These are phyloP conservation scores for Tokudaia muenninki DNA, from an alignment of 2,797 vertebrate genomes.

Conservation along the genomic window DNA sequence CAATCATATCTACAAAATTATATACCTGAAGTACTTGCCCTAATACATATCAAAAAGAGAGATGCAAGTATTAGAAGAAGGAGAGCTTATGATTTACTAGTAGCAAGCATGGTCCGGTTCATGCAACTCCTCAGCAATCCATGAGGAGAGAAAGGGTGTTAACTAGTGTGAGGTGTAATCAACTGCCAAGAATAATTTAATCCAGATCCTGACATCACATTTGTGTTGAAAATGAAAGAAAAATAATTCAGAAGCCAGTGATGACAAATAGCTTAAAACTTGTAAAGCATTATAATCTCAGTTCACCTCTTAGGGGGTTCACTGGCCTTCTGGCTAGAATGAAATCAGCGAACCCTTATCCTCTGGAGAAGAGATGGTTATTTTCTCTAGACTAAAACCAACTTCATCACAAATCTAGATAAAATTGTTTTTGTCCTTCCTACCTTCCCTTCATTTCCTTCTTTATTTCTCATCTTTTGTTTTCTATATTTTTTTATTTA, in stretches of 20 bases:
- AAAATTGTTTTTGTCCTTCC: neutral
- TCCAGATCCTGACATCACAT: conserved; percentile 20
- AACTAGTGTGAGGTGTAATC: conserved; percentile 48
- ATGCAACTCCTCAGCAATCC: conserved; percentile 11
- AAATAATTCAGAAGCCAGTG: conserved; percentile 51
- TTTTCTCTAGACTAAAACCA: neutral
- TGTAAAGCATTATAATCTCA: neutral
- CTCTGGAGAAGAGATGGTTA: neutral
- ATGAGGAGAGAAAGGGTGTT: neutral
- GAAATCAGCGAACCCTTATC: neutral
- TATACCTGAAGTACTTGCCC: neutral
- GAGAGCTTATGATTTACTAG: neutral
- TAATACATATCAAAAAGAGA: neutral
- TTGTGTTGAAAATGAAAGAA: conserved; percentile 38
- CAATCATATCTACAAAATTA: conserved; percentile 2
- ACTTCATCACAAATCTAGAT: neutral
- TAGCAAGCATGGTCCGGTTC: neutral
- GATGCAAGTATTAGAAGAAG: neutral
- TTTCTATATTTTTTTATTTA: too few species aligned
- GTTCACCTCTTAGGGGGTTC: neutral
- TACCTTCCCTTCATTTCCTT: neutral
- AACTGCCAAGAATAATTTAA: conserved; percentile 41
- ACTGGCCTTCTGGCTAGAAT: neutral
- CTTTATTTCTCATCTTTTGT: neutral
- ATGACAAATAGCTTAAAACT: neutral